phyloP scores from a whole-genome alignment of 2,113 vertebrate genomes.

The Phylloscopus trochiloides region DNA sequence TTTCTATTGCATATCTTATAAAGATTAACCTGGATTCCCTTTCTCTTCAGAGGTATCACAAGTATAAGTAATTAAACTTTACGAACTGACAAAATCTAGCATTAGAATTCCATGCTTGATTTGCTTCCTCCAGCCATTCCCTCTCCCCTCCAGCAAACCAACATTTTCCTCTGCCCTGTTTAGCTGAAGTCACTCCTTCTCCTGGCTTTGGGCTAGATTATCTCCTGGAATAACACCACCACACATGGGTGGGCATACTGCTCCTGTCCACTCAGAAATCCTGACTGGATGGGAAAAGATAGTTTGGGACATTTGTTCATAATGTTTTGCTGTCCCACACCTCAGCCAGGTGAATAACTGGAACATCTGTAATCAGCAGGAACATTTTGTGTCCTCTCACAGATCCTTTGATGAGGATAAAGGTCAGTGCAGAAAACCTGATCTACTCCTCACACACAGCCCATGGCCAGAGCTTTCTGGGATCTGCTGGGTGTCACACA shows the following conservation, averaged over 20 bases:
- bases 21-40: conserved; percentile 33
- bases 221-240: background rate
- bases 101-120: background rate
- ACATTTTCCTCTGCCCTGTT: rapidly evolving
- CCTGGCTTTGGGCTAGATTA: background rate
- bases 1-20: conserved; percentile 8
- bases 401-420: background rate
- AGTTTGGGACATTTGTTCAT: background rate
- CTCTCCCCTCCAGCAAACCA: background rate
- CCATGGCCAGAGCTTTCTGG: background rate
- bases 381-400: rapidly evolving
- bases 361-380: background rate
- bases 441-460: background rate
- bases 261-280: background rate
- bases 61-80: conserved; percentile 34
- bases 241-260: background rate
- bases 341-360: background rate
- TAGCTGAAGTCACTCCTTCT: background rate
- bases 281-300: background rate
- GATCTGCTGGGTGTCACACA: background rate
- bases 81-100: background rate
- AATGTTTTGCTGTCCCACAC: background rate
- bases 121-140: background rate
- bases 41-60: background rate
- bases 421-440: background rate